phyloP scores from a whole-genome alignment of 2,113 vertebrate species.

The Ciconia maguari region DNA sequence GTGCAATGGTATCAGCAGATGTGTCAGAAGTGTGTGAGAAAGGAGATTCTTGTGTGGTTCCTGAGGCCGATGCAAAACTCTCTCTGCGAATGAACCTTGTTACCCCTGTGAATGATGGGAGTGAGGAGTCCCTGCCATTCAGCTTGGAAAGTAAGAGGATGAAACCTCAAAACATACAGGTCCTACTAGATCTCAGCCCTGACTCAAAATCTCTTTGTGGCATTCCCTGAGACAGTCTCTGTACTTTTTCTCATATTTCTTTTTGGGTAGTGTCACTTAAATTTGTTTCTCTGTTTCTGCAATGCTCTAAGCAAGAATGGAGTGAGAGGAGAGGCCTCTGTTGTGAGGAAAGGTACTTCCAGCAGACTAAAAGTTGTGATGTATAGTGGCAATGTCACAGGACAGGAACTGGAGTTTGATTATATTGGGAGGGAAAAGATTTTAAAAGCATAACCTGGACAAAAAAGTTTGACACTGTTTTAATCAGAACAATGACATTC shows the following conservation, averaged over 20 bases:
- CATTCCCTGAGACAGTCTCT: not conserved
- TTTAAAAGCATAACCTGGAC: not conserved
- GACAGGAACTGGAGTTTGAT: not conserved
- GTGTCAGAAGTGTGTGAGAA: slow-evolving; percentile 71
- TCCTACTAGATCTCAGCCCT: not conserved
- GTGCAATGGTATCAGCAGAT: slow-evolving; percentile 76
- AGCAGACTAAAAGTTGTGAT: not conserved
- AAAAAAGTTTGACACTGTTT: not conserved
- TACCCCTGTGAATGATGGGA: slow-evolving; percentile 86
- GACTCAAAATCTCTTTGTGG: not conserved
- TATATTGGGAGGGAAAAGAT: not conserved
- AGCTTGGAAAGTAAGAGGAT: slow-evolving; percentile 89
- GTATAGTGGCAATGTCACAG: not conserved
- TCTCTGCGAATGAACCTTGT: slow-evolving; percentile 90
- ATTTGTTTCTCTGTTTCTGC: slow-evolving; percentile 36
- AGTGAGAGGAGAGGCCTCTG: slow-evolving; percentile 2
- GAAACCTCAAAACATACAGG: not conserved
- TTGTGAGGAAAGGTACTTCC: slow-evolving; percentile 18
- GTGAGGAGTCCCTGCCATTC: slow-evolving; percentile 84
- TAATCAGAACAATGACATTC: not conserved
- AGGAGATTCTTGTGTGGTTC: slow-evolving; percentile 24
- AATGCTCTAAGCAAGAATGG: slow-evolving; percentile 12
- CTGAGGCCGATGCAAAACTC: slow-evolving; percentile 79
- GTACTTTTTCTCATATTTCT: slow-evolving; percentile 5
- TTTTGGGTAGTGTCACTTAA: not conserved